Evolutionary conservation across 2,113 vertebrate species (phyloP).

Genomic region (Prionailurus viverrinus): DNA sequence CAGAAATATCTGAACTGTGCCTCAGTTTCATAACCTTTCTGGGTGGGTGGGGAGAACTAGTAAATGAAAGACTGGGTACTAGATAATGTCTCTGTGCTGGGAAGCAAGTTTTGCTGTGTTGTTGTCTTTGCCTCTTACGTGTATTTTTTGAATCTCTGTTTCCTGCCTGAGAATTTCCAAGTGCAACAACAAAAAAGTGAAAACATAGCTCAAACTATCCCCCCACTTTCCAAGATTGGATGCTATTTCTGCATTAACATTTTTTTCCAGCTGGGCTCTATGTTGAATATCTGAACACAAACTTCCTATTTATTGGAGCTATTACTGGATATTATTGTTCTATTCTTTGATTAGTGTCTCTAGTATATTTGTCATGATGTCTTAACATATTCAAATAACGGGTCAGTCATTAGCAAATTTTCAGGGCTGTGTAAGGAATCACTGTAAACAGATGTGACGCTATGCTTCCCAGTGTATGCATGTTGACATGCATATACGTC

Average conservation of each 20-base stretch:
- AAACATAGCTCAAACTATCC: background rate
- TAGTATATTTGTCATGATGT: background rate
- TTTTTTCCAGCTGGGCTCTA: background rate
- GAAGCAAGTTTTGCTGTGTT: background rate
- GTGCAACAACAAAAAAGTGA: background rate
- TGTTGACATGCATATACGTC: background rate
- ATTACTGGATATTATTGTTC: background rate
- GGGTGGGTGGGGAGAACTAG: background rate
- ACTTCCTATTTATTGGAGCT: background rate
- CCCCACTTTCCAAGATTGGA: conserved; percentile 7
- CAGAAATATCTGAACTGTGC: background rate
- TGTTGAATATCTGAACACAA: conserved; percentile 32
- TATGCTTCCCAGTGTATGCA: background rate
- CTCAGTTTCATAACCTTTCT: background rate
- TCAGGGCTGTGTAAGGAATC: background rate
- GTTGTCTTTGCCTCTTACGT: background rate
- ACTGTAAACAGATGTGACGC: background rate
- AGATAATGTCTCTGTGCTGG: background rate
- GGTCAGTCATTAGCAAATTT: background rate
- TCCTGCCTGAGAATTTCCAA: conserved; percentile 51
- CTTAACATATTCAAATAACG: conserved; percentile 6
- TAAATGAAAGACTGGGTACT: background rate
- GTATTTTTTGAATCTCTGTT: background rate
- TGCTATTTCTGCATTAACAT: background rate
- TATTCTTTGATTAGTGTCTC: background rate